These are phyloP conservation scores for Stegophylla sp. DNA, from an alignment of 2,888 invertebrate species.

Conservation along the genomic window DNA sequence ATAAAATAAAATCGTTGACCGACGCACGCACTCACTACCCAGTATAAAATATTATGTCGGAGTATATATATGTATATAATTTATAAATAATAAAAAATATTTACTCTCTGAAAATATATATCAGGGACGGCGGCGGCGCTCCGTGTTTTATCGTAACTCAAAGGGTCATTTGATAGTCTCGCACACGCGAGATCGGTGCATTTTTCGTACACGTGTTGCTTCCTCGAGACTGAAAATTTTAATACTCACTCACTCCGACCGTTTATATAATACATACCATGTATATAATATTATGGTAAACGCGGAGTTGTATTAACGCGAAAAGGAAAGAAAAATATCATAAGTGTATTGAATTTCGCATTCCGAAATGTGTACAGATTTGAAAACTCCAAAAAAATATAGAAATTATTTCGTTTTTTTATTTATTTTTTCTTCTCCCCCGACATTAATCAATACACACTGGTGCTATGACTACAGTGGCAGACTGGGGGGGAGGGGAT, in stretches of 20 bases:
- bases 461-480: too few relatives aligned
- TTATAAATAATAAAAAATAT: not conserved
- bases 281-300: not conserved
- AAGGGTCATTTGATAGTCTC: slow-evolving; percentile 29
- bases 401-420: not conserved
- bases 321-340: not conserved
- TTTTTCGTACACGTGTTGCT: not conserved
- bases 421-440: too few relatives aligned
- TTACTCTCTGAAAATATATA: not conserved
- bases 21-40: too few relatives aligned
- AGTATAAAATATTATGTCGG: too few relatives aligned
- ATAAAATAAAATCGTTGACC: too few relatives aligned
- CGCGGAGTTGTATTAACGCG: not conserved
- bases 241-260: too few relatives aligned
- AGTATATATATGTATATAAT: too few relatives aligned
- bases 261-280: too few relatives aligned
- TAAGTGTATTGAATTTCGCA: not conserved
- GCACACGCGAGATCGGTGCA: not conserved
- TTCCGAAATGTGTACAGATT: not conserved
- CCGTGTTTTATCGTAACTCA: slow-evolving; percentile 9
- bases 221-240: not conserved
- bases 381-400: not conserved
- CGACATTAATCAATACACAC: too few relatives aligned
- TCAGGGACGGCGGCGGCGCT: not conserved
- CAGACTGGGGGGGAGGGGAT: too few relatives aligned